These are phyloP conservation scores for Platycnemis pennipes DNA, from an alignment of 2,888 invertebrate genomes.

Conservation along the genomic window DNA sequence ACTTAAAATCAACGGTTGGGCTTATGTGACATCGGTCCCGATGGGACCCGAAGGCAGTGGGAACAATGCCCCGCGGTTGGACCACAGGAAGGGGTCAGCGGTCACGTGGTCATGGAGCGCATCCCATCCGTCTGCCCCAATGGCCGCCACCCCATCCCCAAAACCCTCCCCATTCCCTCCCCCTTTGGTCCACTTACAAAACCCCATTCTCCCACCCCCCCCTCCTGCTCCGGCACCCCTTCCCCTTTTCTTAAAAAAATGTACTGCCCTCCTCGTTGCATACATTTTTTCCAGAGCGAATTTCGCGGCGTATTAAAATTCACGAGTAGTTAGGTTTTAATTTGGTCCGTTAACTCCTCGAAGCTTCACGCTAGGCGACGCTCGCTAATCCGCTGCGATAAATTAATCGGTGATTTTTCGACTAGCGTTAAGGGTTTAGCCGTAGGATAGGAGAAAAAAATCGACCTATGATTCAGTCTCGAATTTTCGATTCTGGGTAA, in stretches of 20 bases:
- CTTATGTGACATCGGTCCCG: not conserved
- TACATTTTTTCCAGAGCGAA: not conserved
- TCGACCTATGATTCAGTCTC: not conserved
- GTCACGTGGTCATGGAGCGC: not conserved
- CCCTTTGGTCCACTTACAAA: not conserved
- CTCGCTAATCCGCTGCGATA: not conserved
- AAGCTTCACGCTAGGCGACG: not conserved
- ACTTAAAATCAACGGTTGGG: conserved; percentile 2
- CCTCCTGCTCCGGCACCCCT: not conserved
- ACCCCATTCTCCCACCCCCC: not conserved
- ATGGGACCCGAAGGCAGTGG: not conserved
- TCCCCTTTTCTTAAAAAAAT: not conserved
- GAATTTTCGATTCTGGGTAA: not conserved
- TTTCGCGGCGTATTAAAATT: not conserved
- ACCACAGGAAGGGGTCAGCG: not conserved
- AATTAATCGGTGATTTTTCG: conserved; percentile 16
- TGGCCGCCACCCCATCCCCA: too few species aligned
- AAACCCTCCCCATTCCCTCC: not conserved
- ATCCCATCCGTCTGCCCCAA: not conserved
- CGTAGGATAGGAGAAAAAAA: not conserved
- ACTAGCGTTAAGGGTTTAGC: not conserved
- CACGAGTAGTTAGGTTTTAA: not conserved
- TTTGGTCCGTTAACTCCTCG: not conserved
- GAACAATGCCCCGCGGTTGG: not conserved
- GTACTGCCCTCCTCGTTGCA: not conserved